A percentile compares a stretch with the other conserved stretches of the same genome.
Evolutionary conservation across 1,140 invertebrate species (phyloP).

Genomic region (Pachyrhynchus sulphureomaculatus): DNA sequence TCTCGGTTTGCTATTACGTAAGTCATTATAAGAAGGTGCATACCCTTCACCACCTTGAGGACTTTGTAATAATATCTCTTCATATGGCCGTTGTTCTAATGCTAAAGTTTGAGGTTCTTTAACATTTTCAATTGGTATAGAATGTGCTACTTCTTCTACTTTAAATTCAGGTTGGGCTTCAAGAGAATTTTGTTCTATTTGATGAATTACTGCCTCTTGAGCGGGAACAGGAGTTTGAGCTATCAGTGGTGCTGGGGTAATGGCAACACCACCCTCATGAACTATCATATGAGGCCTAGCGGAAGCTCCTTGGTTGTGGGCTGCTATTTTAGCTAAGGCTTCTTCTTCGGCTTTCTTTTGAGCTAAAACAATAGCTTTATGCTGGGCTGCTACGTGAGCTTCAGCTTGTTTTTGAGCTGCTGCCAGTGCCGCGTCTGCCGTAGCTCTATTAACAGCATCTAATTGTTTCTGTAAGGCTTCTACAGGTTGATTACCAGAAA

Average conservation of each 20-base stretch:
- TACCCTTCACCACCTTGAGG: not conserved
- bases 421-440: constrained; percentile 31
- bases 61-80: not conserved
- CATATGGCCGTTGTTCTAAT: not conserved
- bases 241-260: not conserved
- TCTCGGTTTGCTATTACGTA: constrained; percentile 4
- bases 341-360: constrained; percentile 35
- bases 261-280: not conserved
- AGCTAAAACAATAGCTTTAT: constrained; percentile 35
- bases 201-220: not conserved
- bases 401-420: constrained; percentile 39
- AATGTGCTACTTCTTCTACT: too few species aligned
- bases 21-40: constrained; percentile 6
- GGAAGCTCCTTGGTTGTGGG: constrained; percentile 28
- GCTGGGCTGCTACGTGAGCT: constrained; percentile 37
- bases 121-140: too few species aligned
- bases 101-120: not conserved
- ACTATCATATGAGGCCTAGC: not conserved
- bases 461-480: constrained; percentile 33
- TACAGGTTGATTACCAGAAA: constrained; percentile 1
- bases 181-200: not conserved
- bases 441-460: constrained; percentile 36
- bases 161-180: not conserved
- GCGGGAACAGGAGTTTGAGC: not conserved
- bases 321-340: constrained; percentile 34